A percentile compares a stretch with the other conserved stretches of the same genome.
These are phyloP conservation scores for Periophthalmus modestus DNA, from an alignment of 2,113 vertebrate species.

Conservation along the genomic window DNA sequence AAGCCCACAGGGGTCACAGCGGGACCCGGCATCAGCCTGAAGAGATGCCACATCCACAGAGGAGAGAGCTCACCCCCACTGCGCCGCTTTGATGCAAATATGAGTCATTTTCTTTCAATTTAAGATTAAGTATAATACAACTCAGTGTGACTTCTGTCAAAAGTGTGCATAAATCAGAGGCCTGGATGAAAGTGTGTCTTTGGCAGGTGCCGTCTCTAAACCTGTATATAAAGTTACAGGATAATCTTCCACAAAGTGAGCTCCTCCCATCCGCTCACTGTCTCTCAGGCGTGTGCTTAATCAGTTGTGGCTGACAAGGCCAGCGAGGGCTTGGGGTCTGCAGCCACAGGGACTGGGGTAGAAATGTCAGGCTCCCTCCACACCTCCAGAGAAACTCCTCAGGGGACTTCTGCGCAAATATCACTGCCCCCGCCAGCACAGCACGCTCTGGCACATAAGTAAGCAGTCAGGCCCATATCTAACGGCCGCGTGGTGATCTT, in stretches of 20 bases:
- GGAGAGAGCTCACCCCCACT: conserved; percentile 10
- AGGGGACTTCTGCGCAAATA: conserved; percentile 64
- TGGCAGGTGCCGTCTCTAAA: conserved; percentile 22
- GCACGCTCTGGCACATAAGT: conserved; percentile 50
- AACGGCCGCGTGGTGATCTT: not conserved
- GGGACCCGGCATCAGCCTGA: conserved; percentile 29
- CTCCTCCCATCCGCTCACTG: conserved; percentile 25
- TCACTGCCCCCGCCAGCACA: conserved; percentile 54
- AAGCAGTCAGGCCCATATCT: conserved; percentile 27
- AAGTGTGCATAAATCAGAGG: conserved; percentile 14
- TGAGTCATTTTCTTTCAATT: conserved; percentile 14
- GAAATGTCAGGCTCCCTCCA: conserved; percentile 70
- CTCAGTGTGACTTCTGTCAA: conserved; percentile 6
- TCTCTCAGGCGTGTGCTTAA: conserved; percentile 47
- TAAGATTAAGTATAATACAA: conserved; percentile 17
- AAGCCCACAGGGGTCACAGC: conserved; percentile 39
- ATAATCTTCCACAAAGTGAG: conserved; percentile 43
- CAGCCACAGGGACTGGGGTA: conserved; percentile 48
- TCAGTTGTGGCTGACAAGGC: conserved; percentile 62
- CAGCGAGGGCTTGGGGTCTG: conserved; percentile 50
- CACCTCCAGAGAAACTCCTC: conserved; percentile 55
- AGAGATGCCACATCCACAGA: conserved; percentile 51
- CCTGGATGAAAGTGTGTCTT: conserved; percentile 13
- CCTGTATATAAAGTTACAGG: conserved; percentile 24
- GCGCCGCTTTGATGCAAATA: conserved; percentile 29